Base-by-base conservation (phyloP, 2,888 invertebrate species). In the Belgica antarctica region DNA sequence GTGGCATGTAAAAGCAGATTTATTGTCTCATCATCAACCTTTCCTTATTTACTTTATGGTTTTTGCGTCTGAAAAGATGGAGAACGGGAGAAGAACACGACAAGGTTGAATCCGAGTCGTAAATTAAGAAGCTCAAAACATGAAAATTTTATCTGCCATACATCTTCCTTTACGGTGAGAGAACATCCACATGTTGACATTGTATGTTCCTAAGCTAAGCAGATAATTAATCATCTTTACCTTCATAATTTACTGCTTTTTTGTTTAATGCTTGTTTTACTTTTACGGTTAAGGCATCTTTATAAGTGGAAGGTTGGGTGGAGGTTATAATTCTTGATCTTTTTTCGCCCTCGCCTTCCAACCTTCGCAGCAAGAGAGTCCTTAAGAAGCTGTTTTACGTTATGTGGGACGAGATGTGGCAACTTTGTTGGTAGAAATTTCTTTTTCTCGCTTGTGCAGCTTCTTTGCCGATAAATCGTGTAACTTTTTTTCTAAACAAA, bases 221-320 rank as follows among this genome's bases (percentile, higher is more conserved):
- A 66, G 28, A 66, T 66, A 66, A 66, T 66, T 66, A 66, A 66
- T 66, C 66, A 66, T 66, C 52, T 66, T 52, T 66, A 66, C 66
- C 66, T 66, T 66, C 28, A 28, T 66, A 66, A 66, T 66, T 66
- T 66, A 52, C 41, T 66, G 28, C 66, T 27, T 1, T 66, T 65
- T 65, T 47, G 24, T 19, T n/a, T 25, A 5, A 5, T 62, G 27
- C 34, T 31, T 28, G 27, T 62, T 52, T 36, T 34, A 10, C 36
- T 52, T 52, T 24, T 52, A 15, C 52, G 52, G 52, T 22, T 52
- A 52, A 52, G 10, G 52, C 24, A 12, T 52, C 52, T 52, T 22
- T 52, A 52, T 52, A 52, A 52, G n/a, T 5, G 52, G 15, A 52
- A 52, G 52, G 19, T 7, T 34, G 7, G 7, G 52, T 7, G 3